These are phyloP conservation scores for Dascillus cervinus DNA, from an alignment of 2,888 invertebrate genomes.

Conservation along the genomic window DNA sequence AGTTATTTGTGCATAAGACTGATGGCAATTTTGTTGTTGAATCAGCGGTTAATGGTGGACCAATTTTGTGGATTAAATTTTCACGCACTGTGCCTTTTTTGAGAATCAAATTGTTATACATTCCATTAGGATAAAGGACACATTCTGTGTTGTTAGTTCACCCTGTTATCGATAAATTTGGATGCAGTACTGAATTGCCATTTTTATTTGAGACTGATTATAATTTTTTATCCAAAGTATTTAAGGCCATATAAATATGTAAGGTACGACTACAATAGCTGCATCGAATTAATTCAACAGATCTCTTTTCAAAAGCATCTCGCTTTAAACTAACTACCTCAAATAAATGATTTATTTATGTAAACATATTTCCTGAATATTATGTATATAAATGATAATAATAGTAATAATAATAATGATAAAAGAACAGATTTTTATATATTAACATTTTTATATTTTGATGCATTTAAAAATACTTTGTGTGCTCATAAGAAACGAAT, in stretches of 20 bases:
- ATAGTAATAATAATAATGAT: slow-evolving; percentile 24
- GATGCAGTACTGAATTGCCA: no score
- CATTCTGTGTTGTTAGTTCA: background rate
- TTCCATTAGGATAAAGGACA: slow-evolving; percentile 28
- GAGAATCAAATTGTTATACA: slow-evolving; percentile 19
- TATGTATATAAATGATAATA: no score
- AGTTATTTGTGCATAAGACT: no score
- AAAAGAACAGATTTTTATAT: slow-evolving; percentile 30
- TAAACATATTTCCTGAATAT: slow-evolving; percentile 4
- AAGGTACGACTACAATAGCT: slow-evolving; percentile 8
- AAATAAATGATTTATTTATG: slow-evolving; percentile 26
- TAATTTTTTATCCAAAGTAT: slow-evolving; percentile 35
- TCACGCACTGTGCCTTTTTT: slow-evolving; percentile 32
- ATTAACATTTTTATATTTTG: slow-evolving; percentile 26
- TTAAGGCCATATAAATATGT: slow-evolving; percentile 22
- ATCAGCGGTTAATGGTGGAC: slow-evolving; percentile 25
- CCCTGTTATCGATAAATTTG: background rate
- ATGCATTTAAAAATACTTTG: slow-evolving; percentile 8
- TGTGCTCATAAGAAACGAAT: slow-evolving; percentile 28
- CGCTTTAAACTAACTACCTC: slow-evolving; percentile 33
- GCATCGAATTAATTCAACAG: slow-evolving; percentile 15
- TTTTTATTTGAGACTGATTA: slow-evolving; percentile 44
- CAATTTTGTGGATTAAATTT: slow-evolving; percentile 24
- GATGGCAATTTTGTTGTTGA: slow-evolving; percentile 22
- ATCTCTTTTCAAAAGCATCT: slow-evolving; percentile 23